These are phyloP conservation scores for Flexamia atlantica DNA, from an alignment of 2,888 invertebrate species.

Conservation along the genomic window DNA sequence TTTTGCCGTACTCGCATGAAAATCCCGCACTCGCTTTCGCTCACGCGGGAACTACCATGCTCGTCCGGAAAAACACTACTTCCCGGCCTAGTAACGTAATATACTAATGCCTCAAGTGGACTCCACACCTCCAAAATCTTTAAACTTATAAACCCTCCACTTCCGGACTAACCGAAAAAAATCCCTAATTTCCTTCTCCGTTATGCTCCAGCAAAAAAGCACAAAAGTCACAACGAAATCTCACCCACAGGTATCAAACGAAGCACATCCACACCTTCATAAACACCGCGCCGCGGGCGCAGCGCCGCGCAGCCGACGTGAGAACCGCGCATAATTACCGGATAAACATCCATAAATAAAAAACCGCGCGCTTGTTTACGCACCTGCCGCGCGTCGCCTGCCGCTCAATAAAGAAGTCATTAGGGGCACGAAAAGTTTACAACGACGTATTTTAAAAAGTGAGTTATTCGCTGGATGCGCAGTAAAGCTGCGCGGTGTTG, in stretches of 20 bases:
- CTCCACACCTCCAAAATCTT: too few species aligned
- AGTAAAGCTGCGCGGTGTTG: conserved; percentile 48
- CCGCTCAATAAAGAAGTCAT: conserved; percentile 62
- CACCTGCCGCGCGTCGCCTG: conserved; percentile 48
- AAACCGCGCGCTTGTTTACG: conserved; percentile 47
- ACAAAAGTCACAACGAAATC: background rate
- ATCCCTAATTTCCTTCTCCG: too few species aligned
- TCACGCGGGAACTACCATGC: too few species aligned
- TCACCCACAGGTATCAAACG: background rate
- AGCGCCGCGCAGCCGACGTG: background rate
- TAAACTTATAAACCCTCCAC: too few species aligned
- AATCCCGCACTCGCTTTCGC: too few species aligned
- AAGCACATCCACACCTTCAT: background rate
- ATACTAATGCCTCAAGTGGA: too few species aligned
- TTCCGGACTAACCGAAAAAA: too few species aligned
- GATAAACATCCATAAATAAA: conserved; percentile 48
- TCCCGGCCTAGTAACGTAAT: too few species aligned
- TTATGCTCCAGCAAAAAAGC: too few species aligned
- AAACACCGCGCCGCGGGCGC: background rate
- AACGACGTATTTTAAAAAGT: conserved; percentile 60
- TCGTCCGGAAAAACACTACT: too few species aligned
- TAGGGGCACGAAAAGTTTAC: conserved; percentile 52
- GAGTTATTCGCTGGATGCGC: conserved; percentile 52
- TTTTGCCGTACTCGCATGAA: too few species aligned
- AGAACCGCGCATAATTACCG: conserved; percentile 44